phyloP scores from a whole-genome alignment of 2,113 vertebrate genomes.

The Genyomyrus donnyi region DNA sequence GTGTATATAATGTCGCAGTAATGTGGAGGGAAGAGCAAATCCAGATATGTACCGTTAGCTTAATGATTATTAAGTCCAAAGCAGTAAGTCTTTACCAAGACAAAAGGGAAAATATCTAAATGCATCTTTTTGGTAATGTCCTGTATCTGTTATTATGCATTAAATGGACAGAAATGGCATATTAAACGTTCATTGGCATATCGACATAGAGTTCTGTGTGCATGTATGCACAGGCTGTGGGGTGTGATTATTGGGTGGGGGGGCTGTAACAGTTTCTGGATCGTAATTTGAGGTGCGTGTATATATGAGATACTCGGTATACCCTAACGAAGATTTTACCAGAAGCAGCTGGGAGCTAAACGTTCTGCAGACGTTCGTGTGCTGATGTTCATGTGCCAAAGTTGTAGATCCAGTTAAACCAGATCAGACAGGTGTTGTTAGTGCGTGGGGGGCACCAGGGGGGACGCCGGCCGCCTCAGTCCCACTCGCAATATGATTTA shows the following conservation, averaged over 20 bases:
- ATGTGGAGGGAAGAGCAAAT: not conserved
- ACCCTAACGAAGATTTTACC: not conserved
- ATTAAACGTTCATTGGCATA: not conserved
- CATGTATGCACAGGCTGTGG: not conserved
- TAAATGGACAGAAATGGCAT: not conserved
- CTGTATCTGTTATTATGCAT: not conserved
- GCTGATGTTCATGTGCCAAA: not conserved
- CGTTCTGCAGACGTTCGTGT: not conserved
- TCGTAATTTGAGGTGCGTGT: not conserved
- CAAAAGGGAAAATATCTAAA: not conserved
- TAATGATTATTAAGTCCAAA: not conserved
- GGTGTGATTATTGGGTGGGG: not conserved
- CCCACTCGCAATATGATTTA: conserved; percentile 36
- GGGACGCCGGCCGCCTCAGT: not conserved
- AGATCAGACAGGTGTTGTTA: not conserved
- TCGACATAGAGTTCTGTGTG: not conserved
- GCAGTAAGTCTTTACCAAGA: not conserved
- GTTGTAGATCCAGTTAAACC: not conserved
- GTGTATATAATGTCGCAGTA: not conserved
- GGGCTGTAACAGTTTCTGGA: not conserved
- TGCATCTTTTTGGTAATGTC: not conserved
- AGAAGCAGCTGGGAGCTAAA: not conserved
- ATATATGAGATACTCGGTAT: not conserved
- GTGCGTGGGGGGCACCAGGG: not conserved
- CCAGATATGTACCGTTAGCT: not conserved